A percentile compares a stretch with the other conserved stretches of the same genome.
phyloP scores from a whole-genome alignment of 2,113 vertebrate species.

The Martes martes region DNA sequence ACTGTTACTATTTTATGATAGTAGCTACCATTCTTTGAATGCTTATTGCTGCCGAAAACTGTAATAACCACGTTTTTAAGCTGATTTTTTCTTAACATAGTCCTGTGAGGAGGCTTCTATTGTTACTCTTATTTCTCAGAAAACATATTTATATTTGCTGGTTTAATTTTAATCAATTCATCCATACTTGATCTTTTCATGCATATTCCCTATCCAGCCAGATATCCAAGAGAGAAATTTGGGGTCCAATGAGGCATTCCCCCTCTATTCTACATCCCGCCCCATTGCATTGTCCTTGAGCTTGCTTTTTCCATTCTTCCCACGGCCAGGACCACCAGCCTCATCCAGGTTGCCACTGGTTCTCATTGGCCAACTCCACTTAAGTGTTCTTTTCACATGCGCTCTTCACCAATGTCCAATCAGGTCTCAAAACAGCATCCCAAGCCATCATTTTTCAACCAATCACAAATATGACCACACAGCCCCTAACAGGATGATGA shows the following conservation, averaged over 20 bases:
- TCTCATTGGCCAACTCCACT: accelerated
- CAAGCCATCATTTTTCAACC: neutral
- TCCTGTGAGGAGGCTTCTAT: neutral
- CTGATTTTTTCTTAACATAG: neutral
- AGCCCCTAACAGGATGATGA: neutral
- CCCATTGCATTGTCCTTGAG: neutral
- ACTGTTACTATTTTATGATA: neutral
- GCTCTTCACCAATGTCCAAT: neutral
- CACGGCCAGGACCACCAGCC: accelerated
- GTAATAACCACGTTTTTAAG: neutral
- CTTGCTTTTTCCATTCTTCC: neutral
- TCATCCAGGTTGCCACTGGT: too few relatives aligned
- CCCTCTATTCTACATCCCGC: neutral
- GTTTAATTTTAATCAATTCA: neutral
- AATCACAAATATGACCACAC: neutral
- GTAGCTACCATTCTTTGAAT: neutral
- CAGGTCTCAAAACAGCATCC: neutral
- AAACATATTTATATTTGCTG: neutral
- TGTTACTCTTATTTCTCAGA: neutral
- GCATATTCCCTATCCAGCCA: neutral
- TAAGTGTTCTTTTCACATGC: too few relatives aligned
- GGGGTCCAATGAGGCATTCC: neutral
- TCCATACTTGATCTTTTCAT: neutral
- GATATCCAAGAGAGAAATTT: neutral
- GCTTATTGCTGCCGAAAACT: neutral